Evolutionary conservation across 2,113 vertebrate species (phyloP).

Genomic region (Oreocharis arfaki): DNA sequence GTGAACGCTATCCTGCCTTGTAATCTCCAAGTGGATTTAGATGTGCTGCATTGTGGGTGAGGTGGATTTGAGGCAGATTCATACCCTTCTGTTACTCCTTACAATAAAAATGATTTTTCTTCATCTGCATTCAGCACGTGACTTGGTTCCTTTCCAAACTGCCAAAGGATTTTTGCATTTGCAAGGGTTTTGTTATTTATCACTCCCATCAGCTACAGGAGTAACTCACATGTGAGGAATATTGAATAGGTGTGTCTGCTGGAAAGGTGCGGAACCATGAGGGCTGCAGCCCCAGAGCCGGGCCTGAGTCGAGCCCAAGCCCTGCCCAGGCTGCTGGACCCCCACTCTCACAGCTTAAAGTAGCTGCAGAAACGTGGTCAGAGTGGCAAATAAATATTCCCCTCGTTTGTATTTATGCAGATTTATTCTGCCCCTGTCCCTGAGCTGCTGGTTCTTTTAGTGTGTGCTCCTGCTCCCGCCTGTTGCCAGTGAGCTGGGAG

Average conservation of each 20-base stretch:
- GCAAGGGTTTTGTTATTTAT: not conserved
- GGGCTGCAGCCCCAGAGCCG: not conserved
- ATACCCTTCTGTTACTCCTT: not conserved
- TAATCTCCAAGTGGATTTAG: not conserved
- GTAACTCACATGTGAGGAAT: not conserved
- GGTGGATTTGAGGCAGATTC: not conserved
- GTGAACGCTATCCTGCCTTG: not conserved
- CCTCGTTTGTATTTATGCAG: constrained; percentile 23
- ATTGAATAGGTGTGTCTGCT: not conserved
- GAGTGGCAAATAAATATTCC: not conserved
- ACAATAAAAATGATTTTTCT: constrained; percentile 26
- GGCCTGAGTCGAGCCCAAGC: not conserved
- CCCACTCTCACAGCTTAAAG: not conserved
- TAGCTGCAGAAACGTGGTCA: not conserved
- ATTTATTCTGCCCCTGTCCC: constrained; percentile 39
- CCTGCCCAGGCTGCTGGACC: not conserved
- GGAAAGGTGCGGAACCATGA: not conserved
- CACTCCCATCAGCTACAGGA: not conserved
- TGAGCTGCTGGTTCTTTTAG: not conserved
- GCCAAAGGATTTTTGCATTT: not conserved
- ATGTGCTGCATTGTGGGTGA: not conserved
- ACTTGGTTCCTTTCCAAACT: constrained; percentile 13
- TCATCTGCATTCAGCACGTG: constrained; percentile 28
- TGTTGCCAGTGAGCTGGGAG: not conserved
- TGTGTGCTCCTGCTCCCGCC: not conserved